A percentile compares a stretch with the other conserved stretches of the same genome.
Evolutionary conservation across 1,140 invertebrate genomes (phyloP).

Genomic region (Ceratitis capitata): DNA sequence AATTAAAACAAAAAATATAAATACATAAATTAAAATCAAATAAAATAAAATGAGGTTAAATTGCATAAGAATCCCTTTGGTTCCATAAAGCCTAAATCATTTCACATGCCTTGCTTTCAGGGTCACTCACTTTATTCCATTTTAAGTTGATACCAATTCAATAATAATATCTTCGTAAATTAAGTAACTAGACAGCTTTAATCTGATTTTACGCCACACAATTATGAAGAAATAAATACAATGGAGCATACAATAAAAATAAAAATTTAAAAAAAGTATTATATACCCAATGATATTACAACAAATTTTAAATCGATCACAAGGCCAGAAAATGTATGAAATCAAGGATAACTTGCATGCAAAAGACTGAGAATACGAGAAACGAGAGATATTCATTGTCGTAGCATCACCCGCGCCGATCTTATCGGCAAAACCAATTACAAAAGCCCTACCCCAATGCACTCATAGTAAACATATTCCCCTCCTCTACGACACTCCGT

Average conservation of each 20-base stretch:
- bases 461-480: background rate
- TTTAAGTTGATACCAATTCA: background rate
- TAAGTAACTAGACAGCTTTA: background rate
- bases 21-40: too few species aligned
- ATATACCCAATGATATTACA: background rate
- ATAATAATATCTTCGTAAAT: background rate
- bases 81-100: too few species aligned
- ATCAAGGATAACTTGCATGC: background rate
- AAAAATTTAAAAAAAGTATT: too few species aligned
- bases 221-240: background rate
- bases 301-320: background rate
- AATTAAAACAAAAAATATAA: too few species aligned
- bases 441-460: background rate
- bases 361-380: background rate
- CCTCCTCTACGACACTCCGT: background rate
- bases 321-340: background rate
- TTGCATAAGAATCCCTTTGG: too few species aligned
- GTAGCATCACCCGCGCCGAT: background rate
- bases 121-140: background rate
- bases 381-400: background rate
- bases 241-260: too few species aligned
- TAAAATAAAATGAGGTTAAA: too few species aligned
- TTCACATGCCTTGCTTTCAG: too few species aligned
- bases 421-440: slow-evolving; percentile 2
- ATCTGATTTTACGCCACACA: background rate